Conservation (phyloP, 2,888 invertebrate genomes). For the Tipula lateralis region DNA sequence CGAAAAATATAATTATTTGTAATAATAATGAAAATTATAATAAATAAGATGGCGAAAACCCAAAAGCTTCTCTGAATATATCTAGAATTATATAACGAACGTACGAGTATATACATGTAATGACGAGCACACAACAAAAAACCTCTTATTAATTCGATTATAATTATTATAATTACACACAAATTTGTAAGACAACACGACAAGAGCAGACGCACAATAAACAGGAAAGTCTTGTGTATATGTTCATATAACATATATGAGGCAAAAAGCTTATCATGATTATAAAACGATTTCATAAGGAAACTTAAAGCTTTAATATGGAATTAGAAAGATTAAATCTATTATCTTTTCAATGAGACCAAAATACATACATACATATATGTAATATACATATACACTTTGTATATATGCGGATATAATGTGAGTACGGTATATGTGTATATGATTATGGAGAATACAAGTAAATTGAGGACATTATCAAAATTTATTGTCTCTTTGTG, state of each 20-base stretch:
- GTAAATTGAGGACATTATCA: not conserved
- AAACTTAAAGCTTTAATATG: not conserved
- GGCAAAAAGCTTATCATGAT: not conserved
- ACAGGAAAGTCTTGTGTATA: not conserved
- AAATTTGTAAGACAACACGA: not conserved
- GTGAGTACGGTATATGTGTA: not conserved
- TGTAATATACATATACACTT: not conserved
- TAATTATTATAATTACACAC: constrained; percentile 19
- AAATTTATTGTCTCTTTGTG: not conserved
- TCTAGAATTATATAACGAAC: not conserved
- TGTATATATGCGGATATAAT: not conserved
- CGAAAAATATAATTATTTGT: constrained; percentile 3
- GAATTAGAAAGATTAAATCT: constrained; percentile 5
- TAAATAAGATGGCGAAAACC: not conserved
- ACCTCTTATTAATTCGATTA: not conserved
- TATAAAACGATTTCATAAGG: not conserved
- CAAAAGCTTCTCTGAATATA: not conserved
- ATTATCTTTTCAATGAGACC: constrained; percentile 1
- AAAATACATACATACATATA: not conserved
- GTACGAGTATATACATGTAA: not conserved
- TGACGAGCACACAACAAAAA: no score
- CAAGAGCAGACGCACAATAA: not conserved
- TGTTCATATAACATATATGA: no score
- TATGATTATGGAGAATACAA: not conserved
- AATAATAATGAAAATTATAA: not conserved